Percentiles rank a stretch among this genome's conserved stretches.
These are phyloP conservation scores for Ophonus ardosiacus DNA, from an alignment of 2,888 invertebrate species.

Conservation along the genomic window DNA sequence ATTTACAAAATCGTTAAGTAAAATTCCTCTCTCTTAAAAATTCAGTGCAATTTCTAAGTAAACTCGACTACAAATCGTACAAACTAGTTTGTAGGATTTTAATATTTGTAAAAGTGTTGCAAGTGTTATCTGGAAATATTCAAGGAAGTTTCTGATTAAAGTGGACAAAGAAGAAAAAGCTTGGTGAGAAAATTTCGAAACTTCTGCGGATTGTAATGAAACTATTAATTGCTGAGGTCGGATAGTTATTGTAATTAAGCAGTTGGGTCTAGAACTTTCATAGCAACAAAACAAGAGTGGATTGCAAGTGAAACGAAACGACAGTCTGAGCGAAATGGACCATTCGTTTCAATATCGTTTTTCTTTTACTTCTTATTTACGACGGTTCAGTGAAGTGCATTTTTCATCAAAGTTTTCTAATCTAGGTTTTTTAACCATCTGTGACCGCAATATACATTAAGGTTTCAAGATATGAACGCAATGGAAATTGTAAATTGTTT, in stretches of 20 bases:
- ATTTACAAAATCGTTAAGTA: no score
- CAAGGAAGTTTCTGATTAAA: neutral
- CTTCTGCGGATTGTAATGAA: constrained; percentile 20
- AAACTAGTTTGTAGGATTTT: neutral
- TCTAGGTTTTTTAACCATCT: constrained; percentile 47
- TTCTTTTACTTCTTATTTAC: constrained; percentile 40
- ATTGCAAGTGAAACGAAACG: constrained; percentile 28
- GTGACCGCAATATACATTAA: constrained; percentile 36
- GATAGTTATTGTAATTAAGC: constrained; percentile 37
- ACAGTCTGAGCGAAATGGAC: neutral
- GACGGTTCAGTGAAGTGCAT: constrained; percentile 30
- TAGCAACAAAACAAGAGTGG: constrained; percentile 15
- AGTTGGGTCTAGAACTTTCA: constrained; percentile 37
- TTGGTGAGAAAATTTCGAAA: constrained; percentile 6
- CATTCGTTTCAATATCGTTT: constrained; percentile 10
- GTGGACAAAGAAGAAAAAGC: neutral
- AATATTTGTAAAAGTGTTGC: neutral
- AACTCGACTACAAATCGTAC: neutral
- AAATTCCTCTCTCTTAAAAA: no score
- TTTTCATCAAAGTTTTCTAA: constrained; percentile 56
- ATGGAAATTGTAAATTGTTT: constrained; percentile 40
- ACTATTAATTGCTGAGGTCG: constrained; percentile 28
- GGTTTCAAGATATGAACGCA: constrained; percentile 10
- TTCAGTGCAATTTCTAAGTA: neutral
- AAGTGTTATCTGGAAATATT: neutral